Percentiles rank a stretch among this genome's conserved stretches.
These are phyloP conservation scores for Ahaetulla prasina DNA, from an alignment of 2,113 vertebrate genomes.

Conservation along the genomic window DNA sequence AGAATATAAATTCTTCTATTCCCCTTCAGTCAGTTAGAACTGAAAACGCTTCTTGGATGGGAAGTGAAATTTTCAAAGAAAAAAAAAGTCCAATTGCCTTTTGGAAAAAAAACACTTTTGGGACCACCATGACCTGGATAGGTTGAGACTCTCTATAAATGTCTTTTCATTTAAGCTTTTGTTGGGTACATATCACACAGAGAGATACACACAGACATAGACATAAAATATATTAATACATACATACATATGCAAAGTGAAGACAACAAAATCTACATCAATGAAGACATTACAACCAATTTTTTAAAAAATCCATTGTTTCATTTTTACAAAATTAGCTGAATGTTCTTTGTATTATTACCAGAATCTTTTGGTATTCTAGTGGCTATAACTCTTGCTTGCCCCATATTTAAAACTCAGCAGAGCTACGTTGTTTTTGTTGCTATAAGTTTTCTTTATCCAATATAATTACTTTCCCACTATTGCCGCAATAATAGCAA, in stretches of 20 bases:
- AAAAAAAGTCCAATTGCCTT: background rate
- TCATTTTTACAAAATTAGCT: background rate
- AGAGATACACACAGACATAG: background rate
- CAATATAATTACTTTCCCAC: background rate
- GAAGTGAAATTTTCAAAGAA: background rate
- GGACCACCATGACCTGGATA: background rate
- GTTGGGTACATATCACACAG: background rate
- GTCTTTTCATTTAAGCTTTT: background rate
- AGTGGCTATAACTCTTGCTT: background rate
- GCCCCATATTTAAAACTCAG: background rate
- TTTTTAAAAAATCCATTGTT: background rate
- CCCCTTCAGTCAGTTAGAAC: background rate
- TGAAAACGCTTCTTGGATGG: background rate
- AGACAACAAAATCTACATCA: background rate
- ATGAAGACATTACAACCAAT: background rate
- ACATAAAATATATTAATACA: background rate
- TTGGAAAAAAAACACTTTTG: background rate
- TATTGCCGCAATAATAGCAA: background rate
- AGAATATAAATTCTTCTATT: background rate
- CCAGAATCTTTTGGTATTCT: background rate
- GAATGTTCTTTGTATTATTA: background rate
- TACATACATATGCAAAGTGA: background rate
- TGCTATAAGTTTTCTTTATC: background rate
- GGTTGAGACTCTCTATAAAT: background rate
- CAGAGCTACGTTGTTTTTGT: background rate